A percentile compares a stretch with the other conserved stretches of the same genome.
These are phyloP conservation scores for Sphaeridia pumilis DNA, from an alignment of 2,888 invertebrate genomes.

Conservation along the genomic window DNA sequence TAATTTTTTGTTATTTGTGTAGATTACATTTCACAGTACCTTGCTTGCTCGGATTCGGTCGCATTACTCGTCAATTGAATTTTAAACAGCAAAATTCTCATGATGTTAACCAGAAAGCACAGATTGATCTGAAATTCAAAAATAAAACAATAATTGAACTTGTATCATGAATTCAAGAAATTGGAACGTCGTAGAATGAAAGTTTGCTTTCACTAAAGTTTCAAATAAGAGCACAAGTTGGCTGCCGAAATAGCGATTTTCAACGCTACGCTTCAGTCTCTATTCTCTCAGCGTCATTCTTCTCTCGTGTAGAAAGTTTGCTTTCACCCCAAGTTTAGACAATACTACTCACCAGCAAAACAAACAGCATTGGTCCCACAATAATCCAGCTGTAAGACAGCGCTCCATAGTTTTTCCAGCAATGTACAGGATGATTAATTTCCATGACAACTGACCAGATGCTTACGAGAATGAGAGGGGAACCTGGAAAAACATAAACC, in stretches of 20 bases:
- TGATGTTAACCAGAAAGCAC: constrained; percentile 38
- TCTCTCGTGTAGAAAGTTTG: no score
- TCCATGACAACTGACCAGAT: constrained; percentile 42
- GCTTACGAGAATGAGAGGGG: constrained; percentile 42
- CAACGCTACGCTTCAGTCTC: no score
- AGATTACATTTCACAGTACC: no score
- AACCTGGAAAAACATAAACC: constrained; percentile 40
- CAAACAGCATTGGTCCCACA: constrained; percentile 39
- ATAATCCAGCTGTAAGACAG: constrained; percentile 38
- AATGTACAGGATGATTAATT: constrained; percentile 27
- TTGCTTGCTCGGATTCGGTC: constrained; percentile 35
- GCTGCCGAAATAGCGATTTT: no score
- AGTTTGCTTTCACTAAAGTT: no score
- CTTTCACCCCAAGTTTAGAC: no score
- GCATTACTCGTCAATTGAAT: constrained; percentile 36
- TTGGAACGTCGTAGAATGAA: no score
- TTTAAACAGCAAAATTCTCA: constrained; percentile 38
- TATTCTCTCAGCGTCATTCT: no score
- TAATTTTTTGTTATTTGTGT: no score
- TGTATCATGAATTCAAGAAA: no score
- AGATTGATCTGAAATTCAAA: constrained; percentile 35
- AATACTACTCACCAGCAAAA: constrained; percentile 36
- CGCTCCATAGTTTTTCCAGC: constrained; percentile 38
- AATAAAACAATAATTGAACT: no score
- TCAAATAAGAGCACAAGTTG: no score